Percentiles rank a stretch among this genome's conserved stretches.
These are phyloP conservation scores for Phrynocephalus versicolor DNA, from an alignment of 2,113 vertebrate genomes.

Conservation along the genomic window DNA sequence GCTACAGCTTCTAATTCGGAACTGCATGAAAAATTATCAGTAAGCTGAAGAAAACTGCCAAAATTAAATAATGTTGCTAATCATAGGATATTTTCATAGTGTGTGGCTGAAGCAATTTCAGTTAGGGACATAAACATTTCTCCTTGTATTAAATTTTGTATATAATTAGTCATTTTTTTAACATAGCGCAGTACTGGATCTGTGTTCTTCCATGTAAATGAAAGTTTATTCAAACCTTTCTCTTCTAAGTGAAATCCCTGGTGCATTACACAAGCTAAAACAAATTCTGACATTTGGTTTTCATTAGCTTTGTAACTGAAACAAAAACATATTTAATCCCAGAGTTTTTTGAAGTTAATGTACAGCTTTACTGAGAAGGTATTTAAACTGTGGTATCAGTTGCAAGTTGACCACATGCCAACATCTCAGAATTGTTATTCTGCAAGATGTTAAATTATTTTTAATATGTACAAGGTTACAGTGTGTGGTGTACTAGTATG, in stretches of 20 bases:
- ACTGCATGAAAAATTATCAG: background rate
- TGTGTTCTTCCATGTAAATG: conserved; percentile 60
- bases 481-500: conserved; percentile 34
- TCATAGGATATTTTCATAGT: conserved; percentile 65
- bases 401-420: conserved; percentile 72
- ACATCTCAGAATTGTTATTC: conserved; percentile 67
- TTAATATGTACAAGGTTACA: conserved; percentile 47
- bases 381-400: conserved; percentile 75
- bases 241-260: conserved; percentile 69
- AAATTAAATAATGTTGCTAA: conserved; percentile 45
- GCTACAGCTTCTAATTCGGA: conserved; percentile 6
- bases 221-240: conserved; percentile 56
- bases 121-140: conserved; percentile 29
- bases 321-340: conserved; percentile 80
- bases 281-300: conserved; percentile 77
- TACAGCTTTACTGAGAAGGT: conserved; percentile 71
- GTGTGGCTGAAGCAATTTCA: conserved; percentile 30
- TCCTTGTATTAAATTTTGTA: conserved; percentile 46
- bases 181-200: conserved; percentile 31
- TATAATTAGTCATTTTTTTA: conserved; percentile 48
- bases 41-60: conserved; percentile 30
- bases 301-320: conserved; percentile 76
- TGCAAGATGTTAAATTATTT: conserved; percentile 62
- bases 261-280: conserved; percentile 69
- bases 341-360: conserved; percentile 79